Percentiles rank a stretch among this genome's conserved stretches.
phyloP scores from a whole-genome alignment of 2,888 invertebrate genomes.

The Euplagia quadripunctaria region DNA sequence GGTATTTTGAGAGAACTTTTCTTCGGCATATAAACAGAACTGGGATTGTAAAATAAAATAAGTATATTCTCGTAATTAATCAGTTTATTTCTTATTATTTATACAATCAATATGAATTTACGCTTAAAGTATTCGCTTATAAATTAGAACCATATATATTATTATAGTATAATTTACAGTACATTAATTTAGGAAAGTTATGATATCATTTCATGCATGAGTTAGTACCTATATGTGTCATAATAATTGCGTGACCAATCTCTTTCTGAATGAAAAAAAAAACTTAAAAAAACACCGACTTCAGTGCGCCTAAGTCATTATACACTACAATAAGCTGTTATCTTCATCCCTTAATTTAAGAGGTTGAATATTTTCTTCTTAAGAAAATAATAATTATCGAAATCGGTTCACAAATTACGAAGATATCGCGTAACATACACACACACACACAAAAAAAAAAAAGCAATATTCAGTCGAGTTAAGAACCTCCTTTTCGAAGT shows the following conservation, averaged over 20 bases:
- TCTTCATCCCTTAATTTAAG: too few relatives aligned
- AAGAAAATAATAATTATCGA: too few relatives aligned
- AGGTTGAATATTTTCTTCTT: too few relatives aligned
- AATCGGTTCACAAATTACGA: too few relatives aligned
- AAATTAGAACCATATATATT: neutral
- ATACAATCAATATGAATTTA: slow-evolving; percentile 6
- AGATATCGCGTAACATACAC: too few relatives aligned
- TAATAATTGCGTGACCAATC: neutral
- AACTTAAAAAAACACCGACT: neutral
- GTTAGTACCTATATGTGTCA: neutral
- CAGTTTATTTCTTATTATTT: neutral
- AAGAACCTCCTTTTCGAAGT: too few relatives aligned
- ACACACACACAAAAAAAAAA: too few relatives aligned
- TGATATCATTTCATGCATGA: neutral
- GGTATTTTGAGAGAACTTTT: neutral
- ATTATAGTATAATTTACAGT: neutral
- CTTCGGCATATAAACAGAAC: neutral
- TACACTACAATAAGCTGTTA: too few relatives aligned
- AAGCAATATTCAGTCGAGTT: too few relatives aligned
- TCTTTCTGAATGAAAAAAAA: neutral
- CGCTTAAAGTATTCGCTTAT: neutral
- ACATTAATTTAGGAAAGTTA: neutral
- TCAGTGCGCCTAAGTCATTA: too few relatives aligned
- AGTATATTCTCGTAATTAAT: neutral
- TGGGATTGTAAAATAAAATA: neutral